A percentile compares a stretch with the other conserved stretches of the same genome.
Conservation (phyloP, 2,888 invertebrate genomes). For the Gortyna flavago region DNA sequence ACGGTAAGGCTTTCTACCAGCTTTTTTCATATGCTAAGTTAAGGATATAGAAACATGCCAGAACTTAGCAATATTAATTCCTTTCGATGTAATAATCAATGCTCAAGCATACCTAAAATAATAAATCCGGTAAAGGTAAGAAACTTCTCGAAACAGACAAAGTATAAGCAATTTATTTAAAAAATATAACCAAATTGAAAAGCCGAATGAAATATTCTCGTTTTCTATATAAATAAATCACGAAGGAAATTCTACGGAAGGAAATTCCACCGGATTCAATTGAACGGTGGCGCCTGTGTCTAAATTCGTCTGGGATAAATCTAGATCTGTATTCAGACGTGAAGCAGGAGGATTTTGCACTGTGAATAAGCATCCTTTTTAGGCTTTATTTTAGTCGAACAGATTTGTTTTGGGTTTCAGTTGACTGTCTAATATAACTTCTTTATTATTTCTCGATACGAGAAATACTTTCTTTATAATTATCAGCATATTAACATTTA, state of each 20-base stretch:
- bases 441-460: background rate
- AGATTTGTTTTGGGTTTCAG: background rate
- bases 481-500: background rate
- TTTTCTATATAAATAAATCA: constrained; percentile 16
- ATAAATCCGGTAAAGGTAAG: background rate
- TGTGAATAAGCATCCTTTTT: background rate
- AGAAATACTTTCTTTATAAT: too few relatives aligned
- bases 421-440: background rate
- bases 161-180: background rate
- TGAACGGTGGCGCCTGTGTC: background rate
- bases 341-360: background rate
- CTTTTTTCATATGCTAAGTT: background rate
- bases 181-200: constrained; percentile 15
- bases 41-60: background rate
- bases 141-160: background rate
- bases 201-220: background rate
- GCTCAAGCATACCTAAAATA: background rate
- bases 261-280: constrained; percentile 13
- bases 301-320: constrained; percentile 40
- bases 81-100: background rate
- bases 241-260: constrained; percentile 3
- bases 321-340: constrained; percentile 17
- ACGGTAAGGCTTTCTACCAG: background rate
- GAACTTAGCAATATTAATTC: background rate
- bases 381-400: background rate